A percentile compares a stretch with the other conserved stretches of the same genome.
phyloP scores from a whole-genome alignment of 2,797 vertebrate genomes.

The Channallabes apus region DNA sequence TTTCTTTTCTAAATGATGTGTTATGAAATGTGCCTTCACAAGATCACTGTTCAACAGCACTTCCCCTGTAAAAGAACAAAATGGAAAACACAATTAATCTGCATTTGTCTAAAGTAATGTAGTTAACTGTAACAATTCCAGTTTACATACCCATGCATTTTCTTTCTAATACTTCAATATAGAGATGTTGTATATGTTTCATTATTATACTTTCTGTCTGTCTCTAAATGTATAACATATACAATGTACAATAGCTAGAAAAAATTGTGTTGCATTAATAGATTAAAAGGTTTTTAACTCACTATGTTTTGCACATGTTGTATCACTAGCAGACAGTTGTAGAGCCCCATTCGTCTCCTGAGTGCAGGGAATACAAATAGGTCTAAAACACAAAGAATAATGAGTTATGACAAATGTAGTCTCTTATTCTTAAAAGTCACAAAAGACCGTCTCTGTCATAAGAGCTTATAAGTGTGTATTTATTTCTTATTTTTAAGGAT shows the following conservation, averaged over 20 bases:
- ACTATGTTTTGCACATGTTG: slow-evolving; percentile 68
- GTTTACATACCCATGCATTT: too few species aligned
- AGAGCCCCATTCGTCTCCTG: slow-evolving; percentile 66
- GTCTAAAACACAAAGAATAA: slow-evolving; percentile 53
- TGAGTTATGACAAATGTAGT: not conserved
- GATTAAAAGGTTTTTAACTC: slow-evolving; percentile 35
- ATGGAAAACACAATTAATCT: too few species aligned
- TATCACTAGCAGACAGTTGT: slow-evolving; percentile 40
- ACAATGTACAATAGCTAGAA: not conserved
- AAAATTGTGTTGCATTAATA: not conserved
- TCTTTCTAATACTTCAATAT: too few species aligned
- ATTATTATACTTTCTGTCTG: too few species aligned
- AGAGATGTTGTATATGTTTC: too few species aligned
- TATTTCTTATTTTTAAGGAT: not conserved
- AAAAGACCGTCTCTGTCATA: not conserved
- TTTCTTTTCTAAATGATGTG: not conserved
- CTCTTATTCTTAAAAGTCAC: not conserved
- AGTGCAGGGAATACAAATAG: slow-evolving; percentile 75
- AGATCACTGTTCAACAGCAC: slow-evolving; percentile 39
- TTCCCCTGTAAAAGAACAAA: slow-evolving; percentile 48
- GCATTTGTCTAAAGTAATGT: too few species aligned
- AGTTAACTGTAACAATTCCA: too few species aligned
- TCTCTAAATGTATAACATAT: not conserved
- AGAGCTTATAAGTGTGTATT: not conserved
- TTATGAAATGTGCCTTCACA: slow-evolving; percentile 52